phyloP scores from a whole-genome alignment of 2,888 invertebrate genomes.

The Archips xylosteana region DNA sequence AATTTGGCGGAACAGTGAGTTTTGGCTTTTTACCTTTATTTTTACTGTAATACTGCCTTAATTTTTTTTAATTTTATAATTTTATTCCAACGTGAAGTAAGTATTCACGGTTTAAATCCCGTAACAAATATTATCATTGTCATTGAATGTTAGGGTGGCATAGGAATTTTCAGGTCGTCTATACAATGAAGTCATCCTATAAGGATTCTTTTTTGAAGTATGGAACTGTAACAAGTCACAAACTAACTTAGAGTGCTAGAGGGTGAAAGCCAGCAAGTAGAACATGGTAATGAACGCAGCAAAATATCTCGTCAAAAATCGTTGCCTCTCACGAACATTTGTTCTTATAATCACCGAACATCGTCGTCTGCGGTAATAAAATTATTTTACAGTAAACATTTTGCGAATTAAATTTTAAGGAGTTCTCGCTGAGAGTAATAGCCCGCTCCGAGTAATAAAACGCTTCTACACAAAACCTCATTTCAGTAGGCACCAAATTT shows the following conservation, averaged over 20 bases:
- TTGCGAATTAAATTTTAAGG: slow-evolving; percentile 66
- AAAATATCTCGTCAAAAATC: slow-evolving; percentile 17
- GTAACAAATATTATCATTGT: too few relatives aligned
- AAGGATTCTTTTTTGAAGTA: too few relatives aligned
- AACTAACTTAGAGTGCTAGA: background rate
- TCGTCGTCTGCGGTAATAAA: slow-evolving; percentile 67
- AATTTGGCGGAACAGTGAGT: too few relatives aligned
- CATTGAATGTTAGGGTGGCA: too few relatives aligned
- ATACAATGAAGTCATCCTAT: too few relatives aligned
- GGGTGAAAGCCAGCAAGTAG: background rate
- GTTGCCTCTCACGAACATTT: slow-evolving; percentile 22
- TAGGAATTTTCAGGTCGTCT: too few relatives aligned
- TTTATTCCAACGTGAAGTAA: too few relatives aligned
- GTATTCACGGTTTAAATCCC: too few relatives aligned
- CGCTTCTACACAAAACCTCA: slow-evolving; percentile 53
- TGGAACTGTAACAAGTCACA: too few relatives aligned
- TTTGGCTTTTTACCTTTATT: too few relatives aligned
- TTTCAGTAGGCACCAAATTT: slow-evolving; percentile 48
- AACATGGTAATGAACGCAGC: background rate
- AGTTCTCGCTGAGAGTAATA: slow-evolving; percentile 43
- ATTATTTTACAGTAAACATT: slow-evolving; percentile 72
- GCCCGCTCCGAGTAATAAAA: slow-evolving; percentile 49
- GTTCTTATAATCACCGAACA: slow-evolving; percentile 63
- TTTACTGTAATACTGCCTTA: too few relatives aligned
- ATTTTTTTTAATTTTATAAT: too few relatives aligned